Conservation (phyloP, 2,113 vertebrate genomes). For the Lampris incognitus region DNA sequence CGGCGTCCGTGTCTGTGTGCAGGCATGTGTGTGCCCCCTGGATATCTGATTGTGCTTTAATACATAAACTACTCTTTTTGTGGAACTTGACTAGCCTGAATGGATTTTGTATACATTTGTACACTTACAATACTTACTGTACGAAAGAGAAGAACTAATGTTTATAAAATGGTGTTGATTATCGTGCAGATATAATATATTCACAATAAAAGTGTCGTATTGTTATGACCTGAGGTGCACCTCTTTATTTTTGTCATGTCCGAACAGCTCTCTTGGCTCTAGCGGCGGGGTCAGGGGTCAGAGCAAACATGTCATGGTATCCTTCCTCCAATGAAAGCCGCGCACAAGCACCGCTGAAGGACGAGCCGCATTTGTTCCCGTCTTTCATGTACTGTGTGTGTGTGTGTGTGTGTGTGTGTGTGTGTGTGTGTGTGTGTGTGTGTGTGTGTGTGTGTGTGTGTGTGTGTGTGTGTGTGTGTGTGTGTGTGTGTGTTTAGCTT, state of each 20-base stretch:
- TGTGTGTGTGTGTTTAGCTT: background rate
- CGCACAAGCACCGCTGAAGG: constrained; percentile 25
- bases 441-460: background rate
- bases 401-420: background rate
- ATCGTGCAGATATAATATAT: constrained; percentile 98
- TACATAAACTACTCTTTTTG: constrained; percentile 91
- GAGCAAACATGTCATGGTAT: constrained; percentile 36
- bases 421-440: background rate
- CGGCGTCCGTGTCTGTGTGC: constrained; percentile 69
- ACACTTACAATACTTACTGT: constrained; percentile 92
- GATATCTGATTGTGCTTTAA: constrained; percentile 92
- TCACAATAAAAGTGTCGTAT: constrained; percentile 97
- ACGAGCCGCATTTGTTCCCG: constrained; percentile 10
- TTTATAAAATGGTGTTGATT: constrained; percentile 98
- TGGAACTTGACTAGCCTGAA: constrained; percentile 94
- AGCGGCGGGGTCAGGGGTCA: constrained; percentile 10
- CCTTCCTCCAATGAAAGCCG: constrained; percentile 26
- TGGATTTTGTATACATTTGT: constrained; percentile 99
- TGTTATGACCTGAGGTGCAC: constrained; percentile 76
- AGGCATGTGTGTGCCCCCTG: constrained; percentile 75
- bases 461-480: background rate
- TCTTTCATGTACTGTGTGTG: background rate
- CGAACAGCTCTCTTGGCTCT: constrained; percentile 30
- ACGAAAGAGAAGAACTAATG: constrained; percentile 84
- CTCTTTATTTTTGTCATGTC: constrained; percentile 30